Evolutionary conservation across 2,888 invertebrate genomes (phyloP), one percentile per base, ranked within the genome.

Genomic region (Coelopa pilipes): DNA sequence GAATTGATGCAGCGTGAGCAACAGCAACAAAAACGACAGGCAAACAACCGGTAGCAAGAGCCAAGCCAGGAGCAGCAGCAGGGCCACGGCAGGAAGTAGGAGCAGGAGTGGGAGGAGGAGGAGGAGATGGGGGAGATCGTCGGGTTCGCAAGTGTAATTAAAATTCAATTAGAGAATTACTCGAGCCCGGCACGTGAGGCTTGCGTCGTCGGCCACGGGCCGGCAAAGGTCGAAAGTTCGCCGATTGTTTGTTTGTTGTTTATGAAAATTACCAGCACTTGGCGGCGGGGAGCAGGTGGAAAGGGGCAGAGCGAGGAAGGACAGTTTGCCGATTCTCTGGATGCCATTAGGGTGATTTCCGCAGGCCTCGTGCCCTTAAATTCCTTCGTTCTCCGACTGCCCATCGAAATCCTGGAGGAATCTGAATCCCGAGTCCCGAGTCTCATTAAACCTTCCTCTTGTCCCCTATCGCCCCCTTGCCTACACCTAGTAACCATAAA

Each of bases 91-190:
- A 34, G 15, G 13, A 47, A 34, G 15, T 3, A 47, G 63, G 12
- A 46, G 21, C 57, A 59, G 57, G 10, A 59, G 57, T 24, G 17
- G 3, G 34, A 24, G n/a, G 13, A 53, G 53, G 53, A 53, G 4
- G 4, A 53, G 60, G 21, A 3, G 34, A 60, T 59, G 59, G 34
- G 17, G 60, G 4, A 19, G 60, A 1, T 53, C 53, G 15, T 49
- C 24, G 47, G 34, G 21, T 17, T 46, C 19, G 76, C 77, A 79
- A 79, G 65, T 77, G 79, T 80, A 80, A 80, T 80, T 80, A 80
- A 80, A 80, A 80, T 80, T 80, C 79, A 80, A 80, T 80, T 80
- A 80, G 77, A 78, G 77, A 78, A 79, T 79, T 77, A 77, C 73
- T 78, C 76, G 75, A 73, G 59, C 47, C 21, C 34, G 34, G 34